Percentiles rank a stretch among this genome's conserved stretches.
Conservation (phyloP, 1,140 invertebrate species). For the Periplaneta americana region DNA sequence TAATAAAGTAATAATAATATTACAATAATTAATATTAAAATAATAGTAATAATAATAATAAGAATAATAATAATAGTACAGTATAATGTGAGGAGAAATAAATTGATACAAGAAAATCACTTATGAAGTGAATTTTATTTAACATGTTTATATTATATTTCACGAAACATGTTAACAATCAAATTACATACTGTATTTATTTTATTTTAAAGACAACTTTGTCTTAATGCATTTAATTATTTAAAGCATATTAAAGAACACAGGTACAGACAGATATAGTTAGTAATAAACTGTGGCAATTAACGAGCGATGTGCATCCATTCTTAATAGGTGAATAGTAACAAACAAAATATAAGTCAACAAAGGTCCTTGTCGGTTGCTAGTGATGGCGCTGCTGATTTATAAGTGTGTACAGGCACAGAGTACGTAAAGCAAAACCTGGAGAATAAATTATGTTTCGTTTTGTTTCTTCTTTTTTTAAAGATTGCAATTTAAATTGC, state of each 20-base stretch:
- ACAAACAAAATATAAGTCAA: too few relatives aligned
- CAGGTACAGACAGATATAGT: neutral
- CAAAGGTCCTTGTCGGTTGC: too few relatives aligned
- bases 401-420: too few relatives aligned
- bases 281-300: neutral
- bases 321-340: too few relatives aligned
- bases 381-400: too few relatives aligned
- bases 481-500: too few relatives aligned
- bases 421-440: too few relatives aligned
- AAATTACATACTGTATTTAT: neutral
- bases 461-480: too few relatives aligned
- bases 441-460: too few relatives aligned
- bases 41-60: neutral
- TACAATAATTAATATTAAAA: too few relatives aligned
- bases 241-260: neutral
- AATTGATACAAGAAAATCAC: neutral
- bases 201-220: neutral
- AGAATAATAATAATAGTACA: neutral
- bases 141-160: neutral
- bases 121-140: neutral
- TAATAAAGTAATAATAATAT: too few relatives aligned
- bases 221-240: neutral
- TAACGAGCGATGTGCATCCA: neutral
- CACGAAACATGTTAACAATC: neutral
- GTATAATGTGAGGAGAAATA: neutral